Evolutionary conservation across 1,140 invertebrate genomes (phyloP).

Genomic region (Procambarus virginalis): DNA sequence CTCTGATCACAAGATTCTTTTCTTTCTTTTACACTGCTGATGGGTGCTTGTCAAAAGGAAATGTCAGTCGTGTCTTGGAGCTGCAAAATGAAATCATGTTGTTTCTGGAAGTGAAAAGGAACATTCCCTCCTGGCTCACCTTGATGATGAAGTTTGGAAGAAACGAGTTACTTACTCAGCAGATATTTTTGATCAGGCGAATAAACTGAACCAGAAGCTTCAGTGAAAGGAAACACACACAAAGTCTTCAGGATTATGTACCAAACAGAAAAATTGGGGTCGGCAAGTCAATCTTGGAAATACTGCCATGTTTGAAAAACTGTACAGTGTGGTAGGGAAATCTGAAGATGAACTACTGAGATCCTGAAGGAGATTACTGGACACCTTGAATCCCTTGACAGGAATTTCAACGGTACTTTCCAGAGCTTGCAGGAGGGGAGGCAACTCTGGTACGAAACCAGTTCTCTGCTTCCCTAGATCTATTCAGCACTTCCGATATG

Average conservation of each 20-base stretch:
- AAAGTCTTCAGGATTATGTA: constrained; percentile 46
- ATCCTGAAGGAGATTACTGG: constrained; percentile 27
- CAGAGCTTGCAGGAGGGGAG: constrained; percentile 38
- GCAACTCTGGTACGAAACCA: constrained; percentile 32
- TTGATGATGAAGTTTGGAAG: constrained; percentile 43
- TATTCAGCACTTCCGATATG: constrained; percentile 45
- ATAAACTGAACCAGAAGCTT: constrained; percentile 58
- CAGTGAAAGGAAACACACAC: constrained; percentile 49
- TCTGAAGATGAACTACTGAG: constrained; percentile 45
- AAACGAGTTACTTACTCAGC: constrained; percentile 5
- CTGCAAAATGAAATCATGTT: constrained; percentile 57
- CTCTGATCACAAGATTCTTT: constrained; percentile 57
- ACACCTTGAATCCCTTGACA: constrained; percentile 51
- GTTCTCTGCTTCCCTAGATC: constrained; percentile 49
- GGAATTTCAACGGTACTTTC: constrained; percentile 58
- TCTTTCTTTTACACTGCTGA: constrained; percentile 63
- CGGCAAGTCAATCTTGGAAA: constrained; percentile 30
- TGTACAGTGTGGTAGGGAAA: constrained; percentile 45
- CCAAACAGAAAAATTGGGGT: background rate
- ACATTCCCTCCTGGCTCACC: constrained; percentile 32
- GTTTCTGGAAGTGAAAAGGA: constrained; percentile 53
- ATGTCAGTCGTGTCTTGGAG: constrained; percentile 61
- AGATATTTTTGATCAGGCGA: constrained; percentile 11
- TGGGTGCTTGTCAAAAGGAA: constrained; percentile 64
- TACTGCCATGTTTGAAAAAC: constrained; percentile 42